Evolutionary conservation across 2,113 vertebrate genomes (phyloP).

Genomic region (Sialia sialis): DNA sequence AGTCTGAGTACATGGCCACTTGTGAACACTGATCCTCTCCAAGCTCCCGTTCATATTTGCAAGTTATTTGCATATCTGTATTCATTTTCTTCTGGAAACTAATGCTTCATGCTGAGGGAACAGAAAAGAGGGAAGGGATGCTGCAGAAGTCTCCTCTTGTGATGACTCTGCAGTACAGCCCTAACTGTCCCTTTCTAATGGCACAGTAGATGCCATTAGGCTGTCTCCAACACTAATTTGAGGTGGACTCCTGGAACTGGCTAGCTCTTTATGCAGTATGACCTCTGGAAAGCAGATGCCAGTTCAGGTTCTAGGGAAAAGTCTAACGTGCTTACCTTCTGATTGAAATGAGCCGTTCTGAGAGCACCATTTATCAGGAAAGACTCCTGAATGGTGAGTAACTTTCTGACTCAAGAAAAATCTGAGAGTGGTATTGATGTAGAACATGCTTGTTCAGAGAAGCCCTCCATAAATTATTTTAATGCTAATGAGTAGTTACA

Average conservation of each 20-base stretch:
- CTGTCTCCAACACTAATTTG: background rate
- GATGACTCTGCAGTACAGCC: background rate
- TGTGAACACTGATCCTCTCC: slow-evolving; percentile 27
- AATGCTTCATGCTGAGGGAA: slow-evolving; percentile 67
- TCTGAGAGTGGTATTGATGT: slow-evolving; percentile 30
- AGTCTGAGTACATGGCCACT: background rate
- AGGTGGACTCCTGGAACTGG: slow-evolving; percentile 38
- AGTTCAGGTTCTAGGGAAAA: slow-evolving; percentile 41
- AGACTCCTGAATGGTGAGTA: slow-evolving; percentile 70
- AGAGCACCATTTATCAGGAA: slow-evolving; percentile 70
- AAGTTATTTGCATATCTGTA: background rate
- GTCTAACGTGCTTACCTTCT: slow-evolving; percentile 58
- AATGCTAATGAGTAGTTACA: background rate
- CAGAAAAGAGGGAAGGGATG: slow-evolving; percentile 59
- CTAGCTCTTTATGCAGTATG: slow-evolving; percentile 23
- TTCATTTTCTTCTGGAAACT: background rate
- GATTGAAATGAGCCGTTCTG: slow-evolving; percentile 56
- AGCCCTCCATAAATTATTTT: slow-evolving; percentile 14
- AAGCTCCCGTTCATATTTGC: slow-evolving; percentile 6
- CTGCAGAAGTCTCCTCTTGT: slow-evolving; percentile 42
- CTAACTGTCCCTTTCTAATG: background rate
- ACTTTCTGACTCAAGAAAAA: slow-evolving; percentile 59
- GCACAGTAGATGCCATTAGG: slow-evolving; percentile 11
- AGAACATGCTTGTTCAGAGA: slow-evolving; percentile 45
- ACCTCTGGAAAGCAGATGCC: background rate